Percentiles rank a stretch among this genome's conserved stretches.
Conservation (phyloP, 2,888 invertebrate genomes). For the Lamellibrachia satsuma region DNA sequence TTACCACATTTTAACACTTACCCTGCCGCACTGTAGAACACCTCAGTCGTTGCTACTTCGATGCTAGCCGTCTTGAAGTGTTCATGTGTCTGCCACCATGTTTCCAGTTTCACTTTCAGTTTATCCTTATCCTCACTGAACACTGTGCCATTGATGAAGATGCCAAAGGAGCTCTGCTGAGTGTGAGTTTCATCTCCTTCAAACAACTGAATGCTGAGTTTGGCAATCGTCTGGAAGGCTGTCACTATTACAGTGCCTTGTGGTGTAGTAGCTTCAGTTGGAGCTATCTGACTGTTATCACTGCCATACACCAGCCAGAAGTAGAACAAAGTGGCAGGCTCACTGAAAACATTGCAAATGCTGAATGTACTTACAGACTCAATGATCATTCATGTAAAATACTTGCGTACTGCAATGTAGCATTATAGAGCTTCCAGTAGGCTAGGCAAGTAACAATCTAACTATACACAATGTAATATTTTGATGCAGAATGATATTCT, state of each 20-base stretch:
- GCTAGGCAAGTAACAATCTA: background rate
- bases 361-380: background rate
- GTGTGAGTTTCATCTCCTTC: background rate
- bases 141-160: background rate
- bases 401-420: background rate
- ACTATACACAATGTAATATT: background rate
- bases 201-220: background rate
- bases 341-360: background rate
- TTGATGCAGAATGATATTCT: background rate
- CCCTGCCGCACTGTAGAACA: background rate
- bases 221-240: background rate
- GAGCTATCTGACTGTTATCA: background rate
- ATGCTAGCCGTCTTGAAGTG: background rate
- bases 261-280: background rate
- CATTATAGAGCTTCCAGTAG: background rate
- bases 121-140: background rate
- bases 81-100: background rate
- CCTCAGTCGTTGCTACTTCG: background rate
- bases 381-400: background rate
- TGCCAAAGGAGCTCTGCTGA: background rate
- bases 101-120: background rate
- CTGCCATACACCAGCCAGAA: slow-evolving; percentile 17
- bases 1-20: background rate
- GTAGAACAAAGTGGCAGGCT: slow-evolving; percentile 11
- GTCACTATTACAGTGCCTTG: background rate